These are phyloP conservation scores for Acrossocheilus fasciatus DNA, from an alignment of 2,797 vertebrate species.

Conservation along the genomic window DNA sequence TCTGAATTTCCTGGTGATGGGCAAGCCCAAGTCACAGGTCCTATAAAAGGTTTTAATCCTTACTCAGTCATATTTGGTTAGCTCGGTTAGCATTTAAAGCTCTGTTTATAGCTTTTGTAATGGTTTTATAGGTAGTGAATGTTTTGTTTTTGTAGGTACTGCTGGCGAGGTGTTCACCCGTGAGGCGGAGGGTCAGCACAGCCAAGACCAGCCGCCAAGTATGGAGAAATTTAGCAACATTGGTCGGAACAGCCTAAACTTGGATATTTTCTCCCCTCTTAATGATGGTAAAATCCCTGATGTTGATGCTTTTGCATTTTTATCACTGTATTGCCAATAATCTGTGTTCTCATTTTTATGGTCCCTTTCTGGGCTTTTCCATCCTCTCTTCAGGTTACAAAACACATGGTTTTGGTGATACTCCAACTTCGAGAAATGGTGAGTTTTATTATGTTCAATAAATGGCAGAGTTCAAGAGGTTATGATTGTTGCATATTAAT, in stretches of 20 bases:
- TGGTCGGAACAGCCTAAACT: slow-evolving; percentile 82
- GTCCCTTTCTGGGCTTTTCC: neutral
- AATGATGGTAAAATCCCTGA: slow-evolving; percentile 79
- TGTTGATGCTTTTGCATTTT: neutral
- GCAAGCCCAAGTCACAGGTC: slow-evolving; percentile 58
- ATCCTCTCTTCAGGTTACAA: slow-evolving; percentile 51
- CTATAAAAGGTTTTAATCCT: neutral
- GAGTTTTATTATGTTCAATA: neutral
- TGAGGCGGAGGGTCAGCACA: slow-evolving; percentile 80
- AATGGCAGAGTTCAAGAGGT: neutral
- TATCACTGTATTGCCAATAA: neutral
- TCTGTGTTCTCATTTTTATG: neutral
- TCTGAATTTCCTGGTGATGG: slow-evolving; percentile 61
- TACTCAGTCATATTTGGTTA: neutral
- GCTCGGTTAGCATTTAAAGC: neutral
- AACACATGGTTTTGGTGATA: slow-evolving; percentile 53
- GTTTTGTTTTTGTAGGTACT: slow-evolving; percentile 57
- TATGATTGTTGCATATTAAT: neutral
- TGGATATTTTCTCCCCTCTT: slow-evolving; percentile 88
- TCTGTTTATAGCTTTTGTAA: slow-evolving; percentile 18
- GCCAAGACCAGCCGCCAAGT: slow-evolving; percentile 63
- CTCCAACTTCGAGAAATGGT: slow-evolving; percentile 61
- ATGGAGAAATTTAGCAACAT: slow-evolving; percentile 73
- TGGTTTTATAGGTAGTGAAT: neutral
- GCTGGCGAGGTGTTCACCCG: slow-evolving; percentile 78